Base-by-base conservation (phyloP, 2,113 vertebrate genomes). In the Cairina moschata region DNA sequence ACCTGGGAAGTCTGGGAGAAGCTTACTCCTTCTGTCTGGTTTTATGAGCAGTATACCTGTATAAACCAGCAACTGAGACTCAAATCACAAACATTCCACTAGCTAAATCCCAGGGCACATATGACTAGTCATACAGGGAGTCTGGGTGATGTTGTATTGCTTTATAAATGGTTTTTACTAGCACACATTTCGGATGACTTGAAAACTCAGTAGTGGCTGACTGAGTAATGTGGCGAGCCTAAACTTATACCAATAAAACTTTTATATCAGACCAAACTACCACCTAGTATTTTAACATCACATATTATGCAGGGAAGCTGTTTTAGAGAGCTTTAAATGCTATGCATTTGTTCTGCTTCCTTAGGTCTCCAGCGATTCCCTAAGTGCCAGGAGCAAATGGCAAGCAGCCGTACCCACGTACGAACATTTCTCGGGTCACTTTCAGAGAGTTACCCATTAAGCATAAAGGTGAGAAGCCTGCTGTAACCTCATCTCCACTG, bases 271-370 rank as follows among this genome's bases (percentile, higher is more conserved):
- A 23, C 66, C 54, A 55, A 96, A 29, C 54, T 62, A 74, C 90
- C 92, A 95, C 81, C 90, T 82, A 86, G 73, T n/a, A 95, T 86
- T 96, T 95, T 89, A 82, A 36, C 62, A 54, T 81, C 77, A 21
- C 62, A 11, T 48, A 60, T 56, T 13, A 54, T 5, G 20, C 69
- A 48, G 69, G 68, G 66, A 84, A 91, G 77, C 73, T 60, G 90
- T 38, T 94, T 81, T 9, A 84, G 80, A 75, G 74, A 69, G 66
- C 74, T 93, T 78, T 81, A 93, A 86, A 80, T 28, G 23, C 48
- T 90, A 9, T 13, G 0, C n/a, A 31, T 66, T 80, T 50, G n/a
- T 74, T 83, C 26, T 2, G 12, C 58, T 90, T 91, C 90, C 85
- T 71, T 52, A 2, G 0, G 0, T 63, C 75, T 71, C 88, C 56